phyloP scores from a whole-genome alignment of 2,888 invertebrate species.

The Pegoplata infirma region DNA sequence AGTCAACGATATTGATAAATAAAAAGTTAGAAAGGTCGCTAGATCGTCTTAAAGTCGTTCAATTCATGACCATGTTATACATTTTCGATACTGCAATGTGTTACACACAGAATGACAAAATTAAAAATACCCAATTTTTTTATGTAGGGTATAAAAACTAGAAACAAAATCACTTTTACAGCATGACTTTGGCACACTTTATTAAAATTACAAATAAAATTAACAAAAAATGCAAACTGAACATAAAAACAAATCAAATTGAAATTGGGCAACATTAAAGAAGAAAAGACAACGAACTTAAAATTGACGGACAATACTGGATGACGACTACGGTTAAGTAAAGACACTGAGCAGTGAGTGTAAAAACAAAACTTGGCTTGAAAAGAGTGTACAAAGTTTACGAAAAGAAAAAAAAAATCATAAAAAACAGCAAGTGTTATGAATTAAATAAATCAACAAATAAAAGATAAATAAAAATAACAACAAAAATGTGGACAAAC shows the following conservation, averaged over 20 bases:
- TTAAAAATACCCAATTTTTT: too few species aligned
- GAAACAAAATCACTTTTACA: conserved; percentile 11
- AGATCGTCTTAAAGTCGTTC: too few species aligned
- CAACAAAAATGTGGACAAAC: not conserved
- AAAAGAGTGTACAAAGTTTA: not conserved
- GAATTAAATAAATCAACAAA: conserved; percentile 37
- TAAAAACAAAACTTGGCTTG: conserved; percentile 14
- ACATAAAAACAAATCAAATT: conserved; percentile 16
- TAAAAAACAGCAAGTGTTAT: conserved; percentile 18
- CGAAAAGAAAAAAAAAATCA: too few species aligned
- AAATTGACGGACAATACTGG: not conserved
- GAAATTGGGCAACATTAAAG: conserved; percentile 27
- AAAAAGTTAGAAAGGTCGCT: too few species aligned
- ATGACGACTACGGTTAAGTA: not conserved
- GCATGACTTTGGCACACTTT: conserved; percentile 44
- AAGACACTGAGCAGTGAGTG: too few species aligned
- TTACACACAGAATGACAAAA: too few species aligned
- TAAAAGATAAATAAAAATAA: not conserved
- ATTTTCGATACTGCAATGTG: too few species aligned
- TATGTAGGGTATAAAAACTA: not conserved
- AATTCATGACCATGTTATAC: too few species aligned
- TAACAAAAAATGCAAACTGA: not conserved
- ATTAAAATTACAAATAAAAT: not conserved
- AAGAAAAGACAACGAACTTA: conserved; percentile 4
- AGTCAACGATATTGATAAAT: too few species aligned